phyloP scores from a whole-genome alignment of 2,113 vertebrate genomes.

The Cheilinus undulatus region DNA sequence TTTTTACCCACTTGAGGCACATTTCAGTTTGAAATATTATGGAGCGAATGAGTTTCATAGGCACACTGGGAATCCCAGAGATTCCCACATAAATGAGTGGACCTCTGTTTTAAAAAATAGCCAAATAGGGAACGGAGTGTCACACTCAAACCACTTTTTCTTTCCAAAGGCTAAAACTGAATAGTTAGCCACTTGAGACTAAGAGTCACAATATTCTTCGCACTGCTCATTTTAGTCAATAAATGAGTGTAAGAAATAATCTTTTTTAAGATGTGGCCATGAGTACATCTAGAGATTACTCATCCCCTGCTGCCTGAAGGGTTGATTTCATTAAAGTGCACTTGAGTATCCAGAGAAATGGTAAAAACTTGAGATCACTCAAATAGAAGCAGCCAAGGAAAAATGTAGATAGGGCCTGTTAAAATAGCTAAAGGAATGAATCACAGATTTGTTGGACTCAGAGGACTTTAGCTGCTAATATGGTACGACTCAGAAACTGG shows the following conservation, averaged over 20 bases:
- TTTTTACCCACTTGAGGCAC: too few species aligned
- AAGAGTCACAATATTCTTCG: neutral
- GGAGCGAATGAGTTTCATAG: too few species aligned
- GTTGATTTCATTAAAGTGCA: neutral
- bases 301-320: neutral
- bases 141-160: too few species aligned
- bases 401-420: neutral
- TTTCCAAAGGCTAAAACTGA: too few species aligned
- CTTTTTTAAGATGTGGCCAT: neutral
- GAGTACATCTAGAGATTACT: neutral
- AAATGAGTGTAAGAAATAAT: too few species aligned
- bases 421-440: neutral
- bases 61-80: too few species aligned
- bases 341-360: conserved; percentile 4
- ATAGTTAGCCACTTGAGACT: too few species aligned
- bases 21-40: too few species aligned
- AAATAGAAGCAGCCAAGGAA: neutral
- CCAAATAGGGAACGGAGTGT: too few species aligned
- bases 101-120: too few species aligned
- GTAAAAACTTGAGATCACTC: neutral
- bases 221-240: neutral
- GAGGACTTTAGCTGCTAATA: conserved; percentile 7
- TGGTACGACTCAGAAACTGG: neutral
- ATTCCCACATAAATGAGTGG: too few species aligned
- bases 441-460: neutral